These are phyloP conservation scores for Drosophila niveifrons DNA, from an alignment of 2,888 invertebrate genomes.

Conservation along the genomic window DNA sequence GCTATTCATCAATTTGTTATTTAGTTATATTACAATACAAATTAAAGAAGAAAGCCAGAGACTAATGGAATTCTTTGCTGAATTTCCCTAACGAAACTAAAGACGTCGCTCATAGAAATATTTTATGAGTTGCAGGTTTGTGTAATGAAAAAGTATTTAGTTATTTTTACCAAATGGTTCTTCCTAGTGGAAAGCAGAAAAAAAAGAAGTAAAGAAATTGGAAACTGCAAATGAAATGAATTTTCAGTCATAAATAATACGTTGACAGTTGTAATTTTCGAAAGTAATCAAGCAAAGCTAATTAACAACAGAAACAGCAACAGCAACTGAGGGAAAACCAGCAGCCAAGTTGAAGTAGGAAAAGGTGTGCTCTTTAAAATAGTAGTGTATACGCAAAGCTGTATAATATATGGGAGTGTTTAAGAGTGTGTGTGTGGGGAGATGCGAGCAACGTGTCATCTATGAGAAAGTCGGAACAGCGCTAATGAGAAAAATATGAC, in stretches of 20 bases:
- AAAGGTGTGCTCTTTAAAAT: conserved; percentile 63
- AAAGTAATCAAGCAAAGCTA: conserved; percentile 82
- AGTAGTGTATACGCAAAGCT: neutral
- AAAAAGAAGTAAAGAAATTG: neutral
- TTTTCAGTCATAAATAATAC: conserved; percentile 78
- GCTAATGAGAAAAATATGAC: conserved; percentile 82
- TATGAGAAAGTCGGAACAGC: conserved; percentile 65
- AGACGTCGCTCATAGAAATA: neutral
- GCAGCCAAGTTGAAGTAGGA: conserved; percentile 36
- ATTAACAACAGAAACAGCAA: conserved; percentile 64
- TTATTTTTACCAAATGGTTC: conserved; percentile 9
- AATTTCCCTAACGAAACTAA: neutral
- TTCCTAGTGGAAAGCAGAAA: neutral
- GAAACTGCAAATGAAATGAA: conserved; percentile 50
- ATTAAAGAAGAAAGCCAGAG: neutral
- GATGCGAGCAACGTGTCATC: conserved; percentile 33
- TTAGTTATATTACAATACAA: neutral
- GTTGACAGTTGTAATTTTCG: conserved; percentile 82
- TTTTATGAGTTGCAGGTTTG: neutral
- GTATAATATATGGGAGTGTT: conserved; percentile 42
- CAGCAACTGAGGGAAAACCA: conserved; percentile 10
- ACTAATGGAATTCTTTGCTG: neutral
- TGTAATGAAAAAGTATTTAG: neutral
- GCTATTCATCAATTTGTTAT: too few species aligned
- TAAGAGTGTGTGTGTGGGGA: conserved; percentile 5